Percentiles rank a stretch among this genome's conserved stretches.
phyloP scores from a whole-genome alignment of 2,113 vertebrate species.

The Oostethus manadensis region DNA sequence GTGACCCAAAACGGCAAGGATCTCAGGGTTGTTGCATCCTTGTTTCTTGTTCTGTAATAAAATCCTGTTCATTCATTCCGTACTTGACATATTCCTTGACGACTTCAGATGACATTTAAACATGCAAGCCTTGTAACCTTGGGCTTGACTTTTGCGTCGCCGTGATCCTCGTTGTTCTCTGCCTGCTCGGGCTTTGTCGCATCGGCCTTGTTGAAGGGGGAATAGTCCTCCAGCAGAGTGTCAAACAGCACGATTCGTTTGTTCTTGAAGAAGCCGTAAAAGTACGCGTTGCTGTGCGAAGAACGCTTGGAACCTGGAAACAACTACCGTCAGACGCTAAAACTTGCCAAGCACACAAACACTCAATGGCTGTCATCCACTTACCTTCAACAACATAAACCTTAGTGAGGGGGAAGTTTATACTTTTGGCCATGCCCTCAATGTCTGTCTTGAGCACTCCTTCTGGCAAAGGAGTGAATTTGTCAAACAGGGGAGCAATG shows the following conservation, averaged over 20 bases:
- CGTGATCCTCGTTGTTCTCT: slow-evolving; percentile 64
- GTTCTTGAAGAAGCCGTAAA: slow-evolving; percentile 99
- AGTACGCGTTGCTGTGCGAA: slow-evolving; percentile 98
- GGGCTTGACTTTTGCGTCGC: slow-evolving; percentile 76
- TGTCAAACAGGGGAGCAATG: slow-evolving; percentile 96
- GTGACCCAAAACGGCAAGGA: slow-evolving; percentile 93
- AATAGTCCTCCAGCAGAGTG: slow-evolving; percentile 93
- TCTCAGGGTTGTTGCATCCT: slow-evolving; percentile 94
- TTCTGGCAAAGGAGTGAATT: slow-evolving; percentile 92
- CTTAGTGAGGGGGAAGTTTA: slow-evolving; percentile 93
- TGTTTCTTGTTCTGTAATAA: slow-evolving; percentile 86
- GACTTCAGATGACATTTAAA: too few relatives aligned
- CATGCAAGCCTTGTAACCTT: slow-evolving; percentile 52
- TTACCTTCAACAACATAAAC: slow-evolving; percentile 97
- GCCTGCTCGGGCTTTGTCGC: slow-evolving; percentile 70
- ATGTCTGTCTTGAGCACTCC: slow-evolving; percentile 91
- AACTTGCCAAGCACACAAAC: background rate
- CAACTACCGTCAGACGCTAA: background rate
- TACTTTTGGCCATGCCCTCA: slow-evolving; percentile 88
- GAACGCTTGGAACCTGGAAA: slow-evolving; percentile 91
- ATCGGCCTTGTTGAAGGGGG: slow-evolving; percentile 83
- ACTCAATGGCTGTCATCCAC: background rate
- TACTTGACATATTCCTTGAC: too few relatives aligned
- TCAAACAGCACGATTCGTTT: slow-evolving; percentile 97
- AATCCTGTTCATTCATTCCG: background rate